phyloP scores from a whole-genome alignment of 2,113 vertebrate genomes.

The Arizona elegans region DNA sequence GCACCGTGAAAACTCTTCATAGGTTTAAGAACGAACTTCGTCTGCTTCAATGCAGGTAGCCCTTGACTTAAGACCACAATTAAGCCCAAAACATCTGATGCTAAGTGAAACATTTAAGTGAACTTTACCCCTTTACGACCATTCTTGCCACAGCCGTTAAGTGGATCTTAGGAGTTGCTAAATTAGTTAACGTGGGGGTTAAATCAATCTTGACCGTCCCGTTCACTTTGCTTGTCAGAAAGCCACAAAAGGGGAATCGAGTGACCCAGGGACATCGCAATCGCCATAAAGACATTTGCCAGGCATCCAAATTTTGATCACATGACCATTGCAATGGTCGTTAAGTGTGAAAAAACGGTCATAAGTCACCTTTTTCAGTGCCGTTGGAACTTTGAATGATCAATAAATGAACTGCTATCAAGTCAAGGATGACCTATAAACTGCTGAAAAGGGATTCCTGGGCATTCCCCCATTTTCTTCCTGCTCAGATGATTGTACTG shows the following conservation, averaged over 20 bases:
- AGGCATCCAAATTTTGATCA: neutral
- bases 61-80: neutral
- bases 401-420: neutral
- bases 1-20: neutral
- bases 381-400: neutral
- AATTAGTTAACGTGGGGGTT: neutral
- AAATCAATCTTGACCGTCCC: neutral
- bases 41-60: neutral
- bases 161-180: neutral
- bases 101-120: neutral
- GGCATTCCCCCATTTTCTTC: neutral
- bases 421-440: neutral
- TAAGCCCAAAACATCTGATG: neutral
- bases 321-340: neutral
- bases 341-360: neutral
- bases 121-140: neutral
- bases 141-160: neutral
- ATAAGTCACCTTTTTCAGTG: neutral
- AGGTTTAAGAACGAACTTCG: accelerated
- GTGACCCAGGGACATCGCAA: no score
- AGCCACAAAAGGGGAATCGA: neutral
- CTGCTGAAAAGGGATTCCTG: neutral
- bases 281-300: neutral
- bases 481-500: constrained; percentile 16
- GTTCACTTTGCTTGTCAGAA: neutral